Base-by-base conservation (phyloP, 2,888 invertebrate genomes). In the Thymelicus sylvestris region DNA sequence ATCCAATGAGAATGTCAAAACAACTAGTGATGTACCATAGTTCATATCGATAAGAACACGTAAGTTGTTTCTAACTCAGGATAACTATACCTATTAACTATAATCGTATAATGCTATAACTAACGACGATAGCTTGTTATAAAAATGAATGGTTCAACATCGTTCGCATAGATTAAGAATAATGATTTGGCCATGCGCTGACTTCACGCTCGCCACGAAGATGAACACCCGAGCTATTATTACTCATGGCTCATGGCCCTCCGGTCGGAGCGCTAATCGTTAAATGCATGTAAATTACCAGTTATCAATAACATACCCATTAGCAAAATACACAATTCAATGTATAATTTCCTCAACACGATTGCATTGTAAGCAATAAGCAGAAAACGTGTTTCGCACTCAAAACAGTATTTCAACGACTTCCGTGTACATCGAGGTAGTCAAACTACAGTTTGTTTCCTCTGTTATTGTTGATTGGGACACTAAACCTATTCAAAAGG, bases 291-390 rank as follows among this genome's bases (percentile, higher is more conserved):
- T 71, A 66, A 62, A 71, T 71, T 61, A 55, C 55, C 39, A 47
- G 66, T 66, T 71, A 66, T 66, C 66, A 71, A 71, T 71, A 71
- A 71, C 71, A 71, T 62, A 44, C 60, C 71, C 55, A 71, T 66
- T 71, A 71, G 66, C 55, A 62, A 62, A 66, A 71, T 60, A 71
- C 38, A 71, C 71, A 57, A 66, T 71, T 61, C 52, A 62, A 66
- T 66, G 55, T 66, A 66, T 62, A 55, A 62, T 61, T 71, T 66
- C 55, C 66, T 52, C 39, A 57, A 66, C 57, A 62, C 24, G 55
- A 71, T 66, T 66, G 66, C 66, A 66, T 66, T 71, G 66, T 71
- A 48, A 71, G 44, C 71, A 60, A 41, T 60, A 41, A 60, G 15
- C 60, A 44, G 61, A 47, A 62, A 62, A 62, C 71, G 71, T 66